Evolutionary conservation across 2,888 invertebrate genomes (phyloP), one percentile per base, ranked within the genome.

Genomic region (Panopea generosa): DNA sequence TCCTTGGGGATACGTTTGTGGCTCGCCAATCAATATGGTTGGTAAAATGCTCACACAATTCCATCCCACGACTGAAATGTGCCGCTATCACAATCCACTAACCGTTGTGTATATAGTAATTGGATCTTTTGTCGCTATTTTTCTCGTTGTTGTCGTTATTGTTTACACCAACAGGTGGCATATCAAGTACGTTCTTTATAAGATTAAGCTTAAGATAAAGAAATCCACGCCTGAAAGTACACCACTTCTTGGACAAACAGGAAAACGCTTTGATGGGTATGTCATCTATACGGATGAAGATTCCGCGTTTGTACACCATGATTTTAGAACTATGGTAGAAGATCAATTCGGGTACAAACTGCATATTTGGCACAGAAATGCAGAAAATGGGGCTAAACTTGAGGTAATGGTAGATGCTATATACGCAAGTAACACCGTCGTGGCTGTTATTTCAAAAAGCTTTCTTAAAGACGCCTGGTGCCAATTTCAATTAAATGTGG

Each of bases 111-210:
- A 45, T 45, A 20, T 45, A 16, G 20, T n/a, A 45, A 53, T 47
- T 9, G 61, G 56, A 2, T 60, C 45, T 6, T 55, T 63, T n/a
- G 18, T 73, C 4, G 45, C 63, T 40, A 57, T 76, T 7, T 50
- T 66, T 26, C 2, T 29, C 18, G 45, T 70, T 0, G 2, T 57
- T 14, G 29, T 38, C 2, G 29, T 20, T 7, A 22, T 66, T 1
- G 20, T 22, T 3, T 61, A 66, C 33, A 57, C 57, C 61, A 61
- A 70, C 18, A 40, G 66, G 26, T 76, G 76, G 76, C 66, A 76
- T 45, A 49, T 76, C 2, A 22, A 22, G 38, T 77, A 69, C 29
- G 65, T 55, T 47, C 52, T 47, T n/a, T 69, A 69, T 20, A 77
- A 70, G 43, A 2, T 55, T 0, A 45, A 45, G 16, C 16, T 16